Base-by-base conservation (phyloP, 2,113 vertebrate genomes). In the Heterochromis multidens region DNA sequence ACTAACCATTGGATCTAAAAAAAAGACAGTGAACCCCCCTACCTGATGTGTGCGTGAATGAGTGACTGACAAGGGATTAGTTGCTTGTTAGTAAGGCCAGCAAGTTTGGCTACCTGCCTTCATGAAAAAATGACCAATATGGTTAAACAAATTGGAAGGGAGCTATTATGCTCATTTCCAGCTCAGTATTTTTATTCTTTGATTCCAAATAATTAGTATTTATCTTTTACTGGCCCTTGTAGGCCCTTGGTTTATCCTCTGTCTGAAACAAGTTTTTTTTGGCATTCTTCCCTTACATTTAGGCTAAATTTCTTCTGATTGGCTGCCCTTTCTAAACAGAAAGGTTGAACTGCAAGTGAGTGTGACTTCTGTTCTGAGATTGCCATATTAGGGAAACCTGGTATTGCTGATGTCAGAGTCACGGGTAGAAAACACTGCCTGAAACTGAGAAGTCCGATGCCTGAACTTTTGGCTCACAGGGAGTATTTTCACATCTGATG, bases 71-170 rank as follows among this genome's bases (percentile, higher is more conserved):
- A 6, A 40, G 35, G 35, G 9, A 37, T 35, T 35, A 6, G 33
- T 37, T 37, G 7, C 7, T 16, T 46, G 43, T 46, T 7, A 49
- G 6, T 17, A 49, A 49, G 65, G 40, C 0, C 65, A 27, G 14
- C 0, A 37, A 1, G 33, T 65, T 37, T 37, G 0, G 11, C 46
- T 10, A 0, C 0, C 0, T 25, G 23, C 8, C 10, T 6, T 70
- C 37, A 46, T 67, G 0, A 70, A 70, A 1, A 27, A 27, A 46
- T 46, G 0, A 43, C 0, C 23, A 8, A 63, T n/a, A n/a, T n/a
- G n/a, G n/a, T n/a, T n/a, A n/a, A n/a, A n/a, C n/a, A n/a, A n/a
- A n/a, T n/a, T n/a, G n/a, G n/a, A n/a, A n/a, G n/a, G 40, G 11
- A 43, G 3, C 10, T 43, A 0, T 46, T 43, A 27, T 70, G 37